These are phyloP conservation scores for Onychomys leucogaster DNA, from an alignment of 2,797 vertebrate species.

Conservation along the genomic window DNA sequence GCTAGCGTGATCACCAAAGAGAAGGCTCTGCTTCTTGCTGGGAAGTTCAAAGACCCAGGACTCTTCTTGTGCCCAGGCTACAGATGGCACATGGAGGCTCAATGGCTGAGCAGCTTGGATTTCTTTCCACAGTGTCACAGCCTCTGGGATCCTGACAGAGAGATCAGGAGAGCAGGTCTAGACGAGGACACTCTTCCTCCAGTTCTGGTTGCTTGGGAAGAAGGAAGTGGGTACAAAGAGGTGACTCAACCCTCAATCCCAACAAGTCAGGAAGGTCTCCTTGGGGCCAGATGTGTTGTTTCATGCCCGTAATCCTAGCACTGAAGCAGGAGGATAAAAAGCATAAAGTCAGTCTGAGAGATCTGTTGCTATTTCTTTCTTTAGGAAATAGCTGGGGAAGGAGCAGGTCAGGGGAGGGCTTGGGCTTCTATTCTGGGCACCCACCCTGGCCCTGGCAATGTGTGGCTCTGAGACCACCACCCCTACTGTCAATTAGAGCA, in stretches of 20 bases:
- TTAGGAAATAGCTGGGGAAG: not conserved
- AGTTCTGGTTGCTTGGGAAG: not conserved
- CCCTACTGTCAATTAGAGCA: not conserved
- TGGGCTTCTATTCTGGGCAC: not conserved
- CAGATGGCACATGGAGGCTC: not conserved
- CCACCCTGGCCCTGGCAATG: not conserved
- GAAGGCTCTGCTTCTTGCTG: not conserved
- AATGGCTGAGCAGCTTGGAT: not conserved
- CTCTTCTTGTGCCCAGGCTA: not conserved
- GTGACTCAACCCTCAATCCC: not conserved
- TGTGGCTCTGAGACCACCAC: not conserved
- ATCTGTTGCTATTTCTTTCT: not conserved
- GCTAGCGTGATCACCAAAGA: not conserved
- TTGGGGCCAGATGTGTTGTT: too few species aligned
- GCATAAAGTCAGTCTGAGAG: not conserved
- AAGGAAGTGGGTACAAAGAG: not conserved
- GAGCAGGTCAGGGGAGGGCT: too few species aligned
- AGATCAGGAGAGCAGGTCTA: not conserved
- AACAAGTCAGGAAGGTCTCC: not conserved
- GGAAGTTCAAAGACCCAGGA: not conserved
- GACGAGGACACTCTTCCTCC: not conserved
- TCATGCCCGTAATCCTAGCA: not conserved
- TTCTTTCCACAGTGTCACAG: not conserved
- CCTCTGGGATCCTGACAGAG: not conserved
- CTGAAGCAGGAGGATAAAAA: not conserved